A percentile compares a stretch with the other conserved stretches of the same genome.
These are phyloP conservation scores for Myodes glareolus DNA, from an alignment of 2,113 vertebrate species.

Conservation along the genomic window DNA sequence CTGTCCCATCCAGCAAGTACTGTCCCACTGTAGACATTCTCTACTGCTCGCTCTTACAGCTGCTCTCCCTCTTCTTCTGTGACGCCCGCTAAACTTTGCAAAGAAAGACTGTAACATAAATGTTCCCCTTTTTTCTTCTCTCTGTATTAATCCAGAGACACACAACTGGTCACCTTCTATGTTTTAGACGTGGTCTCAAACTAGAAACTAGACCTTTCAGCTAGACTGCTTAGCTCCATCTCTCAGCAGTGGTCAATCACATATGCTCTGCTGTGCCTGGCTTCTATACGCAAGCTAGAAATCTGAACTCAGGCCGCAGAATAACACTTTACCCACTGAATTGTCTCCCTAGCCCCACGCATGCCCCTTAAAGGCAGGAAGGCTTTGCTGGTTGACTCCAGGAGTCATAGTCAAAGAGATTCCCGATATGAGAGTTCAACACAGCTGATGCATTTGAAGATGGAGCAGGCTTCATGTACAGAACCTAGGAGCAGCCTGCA, in stretches of 20 bases:
- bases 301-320: background rate
- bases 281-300: background rate
- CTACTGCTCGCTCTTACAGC: background rate
- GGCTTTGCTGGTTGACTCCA: background rate
- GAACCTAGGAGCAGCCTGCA: background rate
- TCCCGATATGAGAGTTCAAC: background rate
- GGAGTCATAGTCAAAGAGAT: constrained; percentile 11
- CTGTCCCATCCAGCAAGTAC: no score
- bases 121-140: no score
- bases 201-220: background rate
- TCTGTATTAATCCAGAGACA: background rate
- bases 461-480: background rate
- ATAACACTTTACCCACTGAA: background rate
- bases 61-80: background rate
- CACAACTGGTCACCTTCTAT: no score
- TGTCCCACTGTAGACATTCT: no score
- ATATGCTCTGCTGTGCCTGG: no score
- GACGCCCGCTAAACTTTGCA: background rate
- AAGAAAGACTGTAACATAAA: background rate
- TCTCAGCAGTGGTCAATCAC: background rate
- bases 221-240: no score
- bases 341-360: no score
- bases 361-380: background rate
- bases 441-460: background rate
- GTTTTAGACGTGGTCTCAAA: background rate